Evolutionary conservation across 2,888 invertebrate species (phyloP).

Genomic region (Parnassius apollo): DNA sequence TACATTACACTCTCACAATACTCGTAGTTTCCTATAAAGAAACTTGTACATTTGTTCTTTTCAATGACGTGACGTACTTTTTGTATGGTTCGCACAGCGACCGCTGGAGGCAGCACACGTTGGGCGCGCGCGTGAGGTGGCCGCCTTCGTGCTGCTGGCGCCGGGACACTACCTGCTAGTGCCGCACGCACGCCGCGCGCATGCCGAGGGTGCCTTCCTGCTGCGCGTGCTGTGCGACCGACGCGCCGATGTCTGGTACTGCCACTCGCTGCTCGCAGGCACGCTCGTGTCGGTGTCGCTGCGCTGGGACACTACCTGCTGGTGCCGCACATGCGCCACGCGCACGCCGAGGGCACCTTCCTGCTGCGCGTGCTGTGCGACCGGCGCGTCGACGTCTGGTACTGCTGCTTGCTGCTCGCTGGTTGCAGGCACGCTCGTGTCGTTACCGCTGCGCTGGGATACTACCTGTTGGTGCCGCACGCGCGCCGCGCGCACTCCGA

Average conservation of each 20-base stretch:
- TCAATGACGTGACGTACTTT: too few relatives aligned
- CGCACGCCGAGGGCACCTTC: slow-evolving; percentile 86
- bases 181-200: slow-evolving; percentile 85
- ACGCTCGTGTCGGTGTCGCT: slow-evolving; percentile 80
- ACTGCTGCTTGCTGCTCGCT: neutral
- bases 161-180: slow-evolving; percentile 88
- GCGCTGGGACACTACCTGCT: slow-evolving; percentile 88
- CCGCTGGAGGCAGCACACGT: slow-evolving; percentile 85
- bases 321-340: slow-evolving; percentile 85
- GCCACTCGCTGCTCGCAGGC: neutral
- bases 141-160: slow-evolving; percentile 87
- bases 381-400: slow-evolving; percentile 87
- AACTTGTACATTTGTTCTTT: too few relatives aligned
- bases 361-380: slow-evolving; percentile 86
- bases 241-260: slow-evolving; percentile 86
- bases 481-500: slow-evolving; percentile 85
- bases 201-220: slow-evolving; percentile 86
- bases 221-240: slow-evolving; percentile 87
- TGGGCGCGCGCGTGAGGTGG: slow-evolving; percentile 84
- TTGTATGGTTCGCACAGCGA: slow-evolving; percentile 52
- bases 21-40: too few relatives aligned
- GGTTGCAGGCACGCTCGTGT: slow-evolving; percentile 73
- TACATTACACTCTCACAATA: too few relatives aligned
- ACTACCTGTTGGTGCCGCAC: slow-evolving; percentile 88
- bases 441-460: slow-evolving; percentile 85